Evolutionary conservation across 2,113 vertebrate species (phyloP), one percentile per base, ranked within the genome.

Genomic region (Apteryx mantelli): DNA sequence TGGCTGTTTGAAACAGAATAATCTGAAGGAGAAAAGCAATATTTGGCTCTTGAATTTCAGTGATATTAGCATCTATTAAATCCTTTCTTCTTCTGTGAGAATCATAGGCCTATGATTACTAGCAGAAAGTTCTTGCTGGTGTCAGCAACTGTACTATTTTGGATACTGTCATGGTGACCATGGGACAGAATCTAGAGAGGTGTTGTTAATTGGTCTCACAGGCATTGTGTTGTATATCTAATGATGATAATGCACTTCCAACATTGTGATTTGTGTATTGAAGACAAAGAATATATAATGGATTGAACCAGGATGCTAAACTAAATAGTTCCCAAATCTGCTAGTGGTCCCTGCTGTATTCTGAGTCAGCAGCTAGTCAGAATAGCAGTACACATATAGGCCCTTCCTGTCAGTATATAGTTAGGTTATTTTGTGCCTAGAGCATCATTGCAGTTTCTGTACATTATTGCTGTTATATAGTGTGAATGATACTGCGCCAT

Each of bases 401-500:
- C 63, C 40, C 34, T 76, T 65, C 26, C 48, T 89, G 46, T 48
- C 74, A 58, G 42, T 84, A 85, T 88, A 85, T 79, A 48, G 42
- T 34, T 69, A 78, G 83, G 77, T 93, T 93, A 82, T 93, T 65
- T 80, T 66, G 40, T 70, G 91, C 92, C 92, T 87, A 53, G 79
- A 95, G 86, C 86, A 82, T 48, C 69, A 69, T 65, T 38, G 44
- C 56, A 53, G 61, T 91, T 95, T 79, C 73, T 91, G 56, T 73
- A 73, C 0, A 0, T 76, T 93, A 53, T 87, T 87, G 48, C 75
- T 89, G 42, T 34, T 91, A 38, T 25, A 69, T 28, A 82, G 52
- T 26, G 46, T 58, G 91, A 89, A 66, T 50, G 91, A 76, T 73
- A 87, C 74, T 73, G 89, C 32, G 82, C 30, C 30, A 0, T 40